Percentiles rank a stretch among this genome's conserved stretches.
Conservation (phyloP, 1,140 invertebrate species). For the Rhyacophila brunnea region DNA sequence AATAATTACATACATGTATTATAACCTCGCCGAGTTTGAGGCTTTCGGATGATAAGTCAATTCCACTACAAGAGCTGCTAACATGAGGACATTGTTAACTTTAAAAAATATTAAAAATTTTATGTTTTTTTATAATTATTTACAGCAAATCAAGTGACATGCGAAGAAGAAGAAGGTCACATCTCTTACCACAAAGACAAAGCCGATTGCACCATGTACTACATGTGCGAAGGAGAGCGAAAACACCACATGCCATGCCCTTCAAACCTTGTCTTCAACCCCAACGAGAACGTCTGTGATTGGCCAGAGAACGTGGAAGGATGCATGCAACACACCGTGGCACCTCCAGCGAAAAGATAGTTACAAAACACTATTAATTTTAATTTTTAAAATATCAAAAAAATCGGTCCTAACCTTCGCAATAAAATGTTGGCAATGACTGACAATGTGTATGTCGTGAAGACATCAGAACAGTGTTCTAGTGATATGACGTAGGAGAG, state of each 20-base stretch:
- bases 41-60: too few species aligned
- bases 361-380: neutral
- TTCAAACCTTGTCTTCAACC: constrained; percentile 90
- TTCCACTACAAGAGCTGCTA: too few species aligned
- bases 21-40: too few species aligned
- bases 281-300: constrained; percentile 91
- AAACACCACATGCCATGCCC: constrained; percentile 97
- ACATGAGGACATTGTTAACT: too few species aligned
- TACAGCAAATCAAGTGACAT: constrained; percentile 82
- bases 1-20: too few species aligned
- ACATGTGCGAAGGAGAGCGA: constrained; percentile 94
- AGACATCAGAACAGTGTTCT: too few species aligned
- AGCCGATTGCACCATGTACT: constrained; percentile 89
- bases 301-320: constrained; percentile 94
- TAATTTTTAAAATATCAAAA: neutral
- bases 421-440: too few species aligned
- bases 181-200: constrained; percentile 91
- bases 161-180: constrained; percentile 90
- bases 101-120: too few species aligned
- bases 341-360: constrained; percentile 60
- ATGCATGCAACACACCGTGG: constrained; percentile 78
- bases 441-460: too few species aligned
- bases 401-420: too few species aligned
- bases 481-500: too few species aligned
- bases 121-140: too few species aligned